These are phyloP conservation scores for Apeltes quadracus DNA, from an alignment of 2,113 vertebrate species.

Conservation along the genomic window DNA sequence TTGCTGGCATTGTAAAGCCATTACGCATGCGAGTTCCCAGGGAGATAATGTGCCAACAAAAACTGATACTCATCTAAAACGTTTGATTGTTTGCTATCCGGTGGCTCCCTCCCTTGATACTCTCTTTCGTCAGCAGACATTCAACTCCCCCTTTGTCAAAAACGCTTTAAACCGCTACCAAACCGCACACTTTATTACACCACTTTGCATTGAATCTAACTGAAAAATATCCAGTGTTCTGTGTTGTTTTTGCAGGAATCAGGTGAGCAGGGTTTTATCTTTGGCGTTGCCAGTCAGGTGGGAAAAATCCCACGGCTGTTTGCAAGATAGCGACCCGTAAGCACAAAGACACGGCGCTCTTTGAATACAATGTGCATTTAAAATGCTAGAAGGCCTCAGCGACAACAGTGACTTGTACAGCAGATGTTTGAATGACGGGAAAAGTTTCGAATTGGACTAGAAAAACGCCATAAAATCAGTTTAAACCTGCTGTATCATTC, in stretches of 20 bases:
- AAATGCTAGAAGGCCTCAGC: constrained; percentile 23
- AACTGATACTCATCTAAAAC: neutral
- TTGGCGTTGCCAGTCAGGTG: constrained; percentile 1
- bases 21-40: too few species aligned
- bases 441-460: neutral
- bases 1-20: neutral
- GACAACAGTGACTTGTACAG: constrained; percentile 10
- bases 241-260: neutral
- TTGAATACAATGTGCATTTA: constrained; percentile 26
- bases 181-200: neutral
- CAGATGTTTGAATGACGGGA: constrained; percentile 12
- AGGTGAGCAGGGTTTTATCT: constrained; percentile 4
- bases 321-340: constrained; percentile 5
- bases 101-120: neutral
- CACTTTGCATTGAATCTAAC: neutral
- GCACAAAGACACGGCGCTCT: constrained; percentile 5
- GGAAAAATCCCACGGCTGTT: neutral
- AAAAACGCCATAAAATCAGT: neutral
- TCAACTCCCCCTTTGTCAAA: constrained; percentile 8
- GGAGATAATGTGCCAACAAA: neutral
- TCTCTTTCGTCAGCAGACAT: neutral
- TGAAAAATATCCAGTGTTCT: neutral
- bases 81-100: constrained; percentile 4
- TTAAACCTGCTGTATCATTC: constrained; percentile 12
- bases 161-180: neutral